Base-by-base conservation (phyloP, 2,888 invertebrate species). In the Xestia ashworthii region DNA sequence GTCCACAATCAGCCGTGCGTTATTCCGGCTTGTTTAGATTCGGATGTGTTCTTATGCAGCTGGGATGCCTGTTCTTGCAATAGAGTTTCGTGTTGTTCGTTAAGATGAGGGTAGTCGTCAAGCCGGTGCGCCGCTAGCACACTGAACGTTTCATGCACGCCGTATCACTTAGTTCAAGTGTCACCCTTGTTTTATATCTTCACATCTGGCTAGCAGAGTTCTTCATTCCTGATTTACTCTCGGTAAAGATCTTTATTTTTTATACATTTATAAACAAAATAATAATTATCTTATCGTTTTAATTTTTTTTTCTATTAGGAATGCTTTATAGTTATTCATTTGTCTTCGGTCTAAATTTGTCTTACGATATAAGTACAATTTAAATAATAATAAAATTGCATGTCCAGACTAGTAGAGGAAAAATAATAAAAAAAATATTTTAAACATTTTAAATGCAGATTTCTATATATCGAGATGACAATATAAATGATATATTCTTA, bases 181-280 rank as follows among this genome's bases (percentile, higher is more conserved):
- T 67, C 81, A 68, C 78, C 71, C 65, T 65, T 70, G 25, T 71
- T 79, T 50, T 22, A 84, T 85, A 75, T 83, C 76, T 87, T 86
- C 85, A 89, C 86, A 90, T 89, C 90, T 91, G 90, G 89, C 86
- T 89, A 90, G 90, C 91, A 91, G 92, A 93, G 88, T 91, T 92
- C 88, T 93, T 95, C 96, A 96, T 96, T 96, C 96, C 96, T 95
- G 85, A 91, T 93, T 93, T 79, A 94, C 92, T 94, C 94, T 93
- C 94, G 92, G 92, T 92, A 94, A 90, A 96, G 95, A 96, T 96
- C 95, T 96, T 96, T 96, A 96, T 96, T 96, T 96, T 96, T 95
- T 96, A 95, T 95, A 95, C 94, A 92, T 95, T 96, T 95, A 87
- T 91, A 86, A 90, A 88, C 80, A 78, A 82, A 83, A 75, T 75